A percentile compares a stretch with the other conserved stretches of the same genome.
Evolutionary conservation across 2,797 vertebrate genomes (phyloP).

Genomic region (Gouania willdenowi): DNA sequence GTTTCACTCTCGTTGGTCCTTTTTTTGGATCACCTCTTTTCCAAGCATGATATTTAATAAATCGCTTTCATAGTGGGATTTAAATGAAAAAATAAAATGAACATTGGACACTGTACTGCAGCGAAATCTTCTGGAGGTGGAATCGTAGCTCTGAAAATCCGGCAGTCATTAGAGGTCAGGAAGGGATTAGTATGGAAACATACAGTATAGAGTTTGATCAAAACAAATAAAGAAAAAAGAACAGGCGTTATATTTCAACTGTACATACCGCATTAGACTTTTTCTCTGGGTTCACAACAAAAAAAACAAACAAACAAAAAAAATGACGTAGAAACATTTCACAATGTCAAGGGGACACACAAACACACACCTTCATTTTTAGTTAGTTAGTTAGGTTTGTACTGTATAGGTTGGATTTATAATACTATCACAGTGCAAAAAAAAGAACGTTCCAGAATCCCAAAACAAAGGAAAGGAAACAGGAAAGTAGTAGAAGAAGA

Average conservation of each 20-base stretch:
- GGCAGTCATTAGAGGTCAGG: conserved; percentile 32
- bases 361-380: conserved; percentile 78
- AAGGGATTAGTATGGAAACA: conserved; percentile 53
- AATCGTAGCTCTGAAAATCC: conserved; percentile 29
- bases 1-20: conserved; percentile 44
- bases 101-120: conserved; percentile 27
- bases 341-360: conserved; percentile 83
- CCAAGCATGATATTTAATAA: conserved; percentile 45
- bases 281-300: conserved; percentile 72
- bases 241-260: conserved; percentile 56
- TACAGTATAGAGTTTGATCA: conserved; percentile 58
- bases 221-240: conserved; percentile 29
- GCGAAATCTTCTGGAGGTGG: conserved; percentile 28
- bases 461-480: conserved; percentile 50
- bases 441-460: conserved; percentile 78
- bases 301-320: too few species aligned
- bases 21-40: conserved; percentile 48
- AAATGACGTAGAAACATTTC: conserved; percentile 78
- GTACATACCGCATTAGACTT: conserved; percentile 70
- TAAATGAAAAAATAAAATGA: background rate
- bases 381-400: conserved; percentile 79
- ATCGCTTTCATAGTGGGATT: too few species aligned
- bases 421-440: conserved; percentile 86
- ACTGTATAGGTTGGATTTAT: conserved; percentile 80
- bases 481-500: too few species aligned